Evolutionary conservation across 2,113 vertebrate genomes (phyloP), one percentile per base, ranked within the genome.

Genomic region (Phoxinus phoxinus): DNA sequence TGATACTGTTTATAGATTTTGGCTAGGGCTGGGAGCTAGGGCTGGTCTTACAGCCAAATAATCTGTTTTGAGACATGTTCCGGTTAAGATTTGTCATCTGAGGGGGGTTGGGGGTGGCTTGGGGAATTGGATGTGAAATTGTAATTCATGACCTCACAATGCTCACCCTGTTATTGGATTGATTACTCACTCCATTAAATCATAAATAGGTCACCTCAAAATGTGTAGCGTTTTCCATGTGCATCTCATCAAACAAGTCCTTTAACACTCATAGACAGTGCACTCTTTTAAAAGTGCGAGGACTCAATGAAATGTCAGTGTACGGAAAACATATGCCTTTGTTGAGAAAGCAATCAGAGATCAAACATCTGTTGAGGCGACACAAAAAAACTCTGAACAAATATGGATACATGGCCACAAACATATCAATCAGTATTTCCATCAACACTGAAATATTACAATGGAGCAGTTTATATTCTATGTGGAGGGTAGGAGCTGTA

Each of bases 391-490:
- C 83, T 83, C 84, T 25, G 85, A 72, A 86, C 77, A 13, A 61
- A 77, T 80, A 74, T 48, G 77, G 23, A 84, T 82, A 76, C 85
- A 88, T 88, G 88, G 83, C 86, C 84, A 84, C 89, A 75, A 48
- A 91, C 91, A 93, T 88, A 92, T 91, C 90, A 90, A 88, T 86
- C 90, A n/a, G 51, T 89, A 88, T 92, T 92, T 93, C 92, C 91
- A 89, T 84, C 72, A 56, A 89, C 86, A 88, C 85, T 85, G 87
- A 89, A 91, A 91, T 90, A 90, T 92, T 90, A 88, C 84, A 87
- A 83, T 74, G 56, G 32, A 53, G 74, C 74, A 53, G 48, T 53
- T 76, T 53, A 76, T 53, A 76, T 53, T 30, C 25, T 41, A 61
- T 44, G 77, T 61, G 23, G 56, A 80, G 10, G 17, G 30, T 35